Conservation (phyloP, 2,113 vertebrate species). For the Oreochromis aureus region DNA sequence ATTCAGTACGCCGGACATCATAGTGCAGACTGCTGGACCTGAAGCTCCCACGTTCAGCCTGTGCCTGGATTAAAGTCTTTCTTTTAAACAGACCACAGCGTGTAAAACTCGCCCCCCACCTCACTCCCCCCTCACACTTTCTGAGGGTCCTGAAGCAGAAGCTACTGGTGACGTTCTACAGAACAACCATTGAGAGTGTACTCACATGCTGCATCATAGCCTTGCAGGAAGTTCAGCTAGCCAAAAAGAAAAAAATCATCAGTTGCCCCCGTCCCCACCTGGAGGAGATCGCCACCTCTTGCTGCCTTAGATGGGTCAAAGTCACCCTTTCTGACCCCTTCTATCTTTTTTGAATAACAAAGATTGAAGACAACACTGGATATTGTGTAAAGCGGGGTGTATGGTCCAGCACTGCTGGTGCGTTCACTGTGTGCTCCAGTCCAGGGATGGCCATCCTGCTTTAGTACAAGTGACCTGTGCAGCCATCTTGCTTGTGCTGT, state of each 20-base stretch:
- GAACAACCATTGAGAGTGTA: fast-evolving
- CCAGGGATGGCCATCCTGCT: fast-evolving
- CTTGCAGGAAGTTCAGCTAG: not conserved
- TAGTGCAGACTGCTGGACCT: not conserved
- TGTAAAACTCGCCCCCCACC: not conserved
- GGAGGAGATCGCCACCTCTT: not conserved
- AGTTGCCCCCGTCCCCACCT: not conserved
- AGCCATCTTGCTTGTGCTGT: no score
- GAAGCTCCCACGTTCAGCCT: no score
- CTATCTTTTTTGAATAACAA: not conserved
- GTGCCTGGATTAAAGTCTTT: not conserved
- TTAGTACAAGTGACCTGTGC: not conserved
- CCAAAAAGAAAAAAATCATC: not conserved
- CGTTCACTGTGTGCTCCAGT: not conserved
- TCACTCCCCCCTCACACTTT: not conserved
- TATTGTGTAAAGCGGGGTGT: not conserved
- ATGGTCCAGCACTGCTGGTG: not conserved
- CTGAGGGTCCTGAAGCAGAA: not conserved
- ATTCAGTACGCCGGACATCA: not conserved
- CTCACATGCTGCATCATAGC: not conserved
- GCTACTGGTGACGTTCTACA: not conserved
- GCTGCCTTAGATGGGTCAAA: not conserved
- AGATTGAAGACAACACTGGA: not conserved
- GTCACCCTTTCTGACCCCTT: not conserved
- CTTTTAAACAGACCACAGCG: not conserved